These are phyloP conservation scores for Bufo gargarizans DNA, from an alignment of 2,113 vertebrate species.

Conservation along the genomic window DNA sequence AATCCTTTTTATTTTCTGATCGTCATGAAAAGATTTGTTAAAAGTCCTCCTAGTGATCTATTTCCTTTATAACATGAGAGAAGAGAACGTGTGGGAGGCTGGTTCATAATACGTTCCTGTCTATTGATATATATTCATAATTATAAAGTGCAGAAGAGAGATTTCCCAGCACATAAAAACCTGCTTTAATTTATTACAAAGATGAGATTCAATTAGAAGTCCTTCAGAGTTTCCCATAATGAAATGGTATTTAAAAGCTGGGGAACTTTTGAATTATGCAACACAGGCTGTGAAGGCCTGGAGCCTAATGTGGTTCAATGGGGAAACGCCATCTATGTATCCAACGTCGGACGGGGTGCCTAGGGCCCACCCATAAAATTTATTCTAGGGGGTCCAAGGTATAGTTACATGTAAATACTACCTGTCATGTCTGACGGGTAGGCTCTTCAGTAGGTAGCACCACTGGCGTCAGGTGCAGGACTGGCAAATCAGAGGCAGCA, in stretches of 20 bases:
- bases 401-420: too few relatives aligned
- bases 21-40: neutral
- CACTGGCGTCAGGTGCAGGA: too few relatives aligned
- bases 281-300: neutral
- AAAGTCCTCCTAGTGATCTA: neutral
- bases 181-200: conserved; percentile 21
- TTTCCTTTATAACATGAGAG: neutral
- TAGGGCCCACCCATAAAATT: too few relatives aligned
- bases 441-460: too few relatives aligned
- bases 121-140: neutral
- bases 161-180: conserved; percentile 17
- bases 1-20: neutral
- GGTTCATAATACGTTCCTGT: neutral
- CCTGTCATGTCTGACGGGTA: too few relatives aligned
- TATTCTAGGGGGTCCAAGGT: too few relatives aligned
- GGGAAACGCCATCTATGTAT: neutral
- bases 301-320: neutral
- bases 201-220: conserved; percentile 32
- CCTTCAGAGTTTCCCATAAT: conserved; percentile 3
- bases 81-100: neutral
- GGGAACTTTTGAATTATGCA: neutral
- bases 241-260: neutral
- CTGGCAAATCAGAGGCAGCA: too few relatives aligned
- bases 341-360: too few relatives aligned
- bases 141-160: neutral